Percentiles rank a stretch among this genome's conserved stretches.
Conservation (phyloP, 1,140 invertebrate species). For the Archivesica marissinica region DNA sequence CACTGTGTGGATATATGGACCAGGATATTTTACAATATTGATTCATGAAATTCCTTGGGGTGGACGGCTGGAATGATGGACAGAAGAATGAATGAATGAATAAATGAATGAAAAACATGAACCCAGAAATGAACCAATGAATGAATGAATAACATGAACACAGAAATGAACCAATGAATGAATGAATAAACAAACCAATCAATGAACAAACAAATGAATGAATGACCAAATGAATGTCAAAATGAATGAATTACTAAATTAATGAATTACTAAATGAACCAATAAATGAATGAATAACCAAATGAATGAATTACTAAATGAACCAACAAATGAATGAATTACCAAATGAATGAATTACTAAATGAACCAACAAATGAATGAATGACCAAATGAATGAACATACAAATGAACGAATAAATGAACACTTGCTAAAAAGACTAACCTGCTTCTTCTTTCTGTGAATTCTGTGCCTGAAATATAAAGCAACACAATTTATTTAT, state of each 20-base stretch:
- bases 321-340: background rate
- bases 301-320: background rate
- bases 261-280: background rate
- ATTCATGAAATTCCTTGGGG: too few relatives aligned
- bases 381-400: background rate
- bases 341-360: background rate
- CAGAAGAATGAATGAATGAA: background rate
- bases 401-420: background rate
- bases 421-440: background rate
- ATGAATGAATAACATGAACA: background rate
- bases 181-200: background rate
- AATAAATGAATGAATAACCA: conserved; percentile 5
- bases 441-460: conserved; percentile 49
- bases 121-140: too few relatives aligned
- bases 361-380: background rate
- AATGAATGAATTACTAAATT: background rate
- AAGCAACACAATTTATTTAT: too few relatives aligned
- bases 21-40: background rate
- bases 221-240: background rate
- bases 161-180: background rate
- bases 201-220: conserved; percentile 1
- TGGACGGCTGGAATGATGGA: background rate
- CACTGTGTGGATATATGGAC: conserved; percentile 11
- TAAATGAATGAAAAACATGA: background rate
- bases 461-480: conserved; percentile 27